Base-by-base conservation (phyloP, 1,140 invertebrate species). In the Pseudachorutes palmiensis region DNA sequence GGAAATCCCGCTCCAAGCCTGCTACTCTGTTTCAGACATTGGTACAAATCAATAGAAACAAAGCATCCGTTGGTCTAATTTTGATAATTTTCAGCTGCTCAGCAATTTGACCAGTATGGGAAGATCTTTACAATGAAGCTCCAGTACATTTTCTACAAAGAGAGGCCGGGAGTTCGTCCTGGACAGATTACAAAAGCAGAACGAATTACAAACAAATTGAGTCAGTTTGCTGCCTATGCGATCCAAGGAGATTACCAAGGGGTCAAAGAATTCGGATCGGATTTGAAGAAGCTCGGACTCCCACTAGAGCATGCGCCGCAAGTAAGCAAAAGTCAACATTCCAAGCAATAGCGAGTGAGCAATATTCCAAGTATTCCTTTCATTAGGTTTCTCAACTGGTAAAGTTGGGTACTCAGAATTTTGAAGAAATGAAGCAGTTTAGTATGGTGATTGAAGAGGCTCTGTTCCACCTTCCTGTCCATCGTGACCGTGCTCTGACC, bases 101-200 rank as follows among this genome's bases (percentile, higher is more conserved):
- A 98, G 79, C 95, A 97, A 78, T 97, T 92, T 78, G 97, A 99
- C 81, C 90, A 96, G 76, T 99, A 90, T 78, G 95, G 95, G 2
- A 99, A 99, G 81, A 98, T 99, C 74, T 98, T 99, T 79, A 99
- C 97, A 0, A 85, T 98, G 19, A 99, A 99, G 80, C 80, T 99
- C 49, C 95, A 98, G 76, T 98, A 98, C 76, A 90, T 98, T 32
- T 96, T 97, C 79, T 99, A 99, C 79, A 97, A 97, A 78, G 97
- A 99, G 78, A 82, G 94, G 30, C 94, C 97, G 0, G 97, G 97
- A 2, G 92, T 99, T 16, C 82, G 95, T 74, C 91, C 95, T 0
- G 97, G 96, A 14, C 92, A 97, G 78, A 92, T 98, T 41, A 91
- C 91, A 22, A 95, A 95, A 78, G 91, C 92, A 5, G 91, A 94